Evolutionary conservation across 1,140 invertebrate species (phyloP), one percentile per base, ranked within the genome.

Genomic region (Drosophila simulans): DNA sequence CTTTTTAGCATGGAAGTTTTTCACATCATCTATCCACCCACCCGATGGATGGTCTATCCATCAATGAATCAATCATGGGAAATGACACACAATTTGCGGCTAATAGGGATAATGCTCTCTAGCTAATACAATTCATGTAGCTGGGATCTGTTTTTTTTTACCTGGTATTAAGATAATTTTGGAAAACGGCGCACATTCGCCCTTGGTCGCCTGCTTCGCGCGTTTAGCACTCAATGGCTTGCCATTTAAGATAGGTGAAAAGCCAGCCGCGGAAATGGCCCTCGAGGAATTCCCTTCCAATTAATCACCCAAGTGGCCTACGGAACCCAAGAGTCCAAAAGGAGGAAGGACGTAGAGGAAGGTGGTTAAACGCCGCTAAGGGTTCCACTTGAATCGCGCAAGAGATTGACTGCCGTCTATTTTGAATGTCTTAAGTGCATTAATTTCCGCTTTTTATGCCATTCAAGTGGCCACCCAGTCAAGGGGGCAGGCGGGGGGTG

Each of bases 341-440:
- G 31, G 31, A 31, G 4, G 1, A 55, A 5, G 43, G 4, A 7
- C 12, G 49, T 0, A 27, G 13, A 52, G 48, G 15, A 53, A 55
- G 52, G 37, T 25, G 63, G 56, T 53, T 70, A 70, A 70, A 52
- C 51, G 60, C 27, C 31, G 60, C 27, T 31, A 52, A 55, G 34
- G 43, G 46, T 17, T 46, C 20, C 37, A 55, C 49, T 65, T 65
- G 43, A 77, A 57, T 37, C 59, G 49, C 68, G 42, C 51, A 2
- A 3, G 31, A 31, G 31, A 31, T 78, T 43, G 49, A 40, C n/a
- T 22, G 34, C 17, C 39, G 64, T 15, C 52, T 62, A 62, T 60
- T 69, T 86, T 75, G 56, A 86, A 85, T 86, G 78, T 65, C 65
- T 88, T 88, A 57, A 88, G 75, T 88, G 83, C 84, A 86, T 86